Base-by-base conservation (phyloP, 2,113 vertebrate genomes). In the Pangasianodon gigas region DNA sequence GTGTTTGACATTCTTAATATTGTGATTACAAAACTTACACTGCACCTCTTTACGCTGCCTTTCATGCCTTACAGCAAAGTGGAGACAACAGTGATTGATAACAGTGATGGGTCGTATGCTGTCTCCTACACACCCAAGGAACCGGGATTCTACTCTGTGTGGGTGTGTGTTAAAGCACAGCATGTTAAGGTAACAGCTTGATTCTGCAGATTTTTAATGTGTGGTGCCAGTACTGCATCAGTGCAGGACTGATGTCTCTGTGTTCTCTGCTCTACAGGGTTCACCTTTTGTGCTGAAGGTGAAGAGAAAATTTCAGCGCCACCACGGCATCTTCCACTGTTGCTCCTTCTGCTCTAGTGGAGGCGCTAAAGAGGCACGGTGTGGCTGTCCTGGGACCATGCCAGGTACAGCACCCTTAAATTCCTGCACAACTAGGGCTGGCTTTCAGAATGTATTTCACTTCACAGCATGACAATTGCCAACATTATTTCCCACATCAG, bases 301-400 rank as follows among this genome's bases (percentile, higher is more conserved):
- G 93, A 96, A 91, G 92, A 97, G 87, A 58, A 97, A 95, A 94
- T 91, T 95, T 82, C 94, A 93, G 4, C 92, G 91, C 24, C 98
- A 99, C 93, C 67, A 24, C 0, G 98, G 98, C 0, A 93, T 96
- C 4, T 99, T 98, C 90, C 98, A 99, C 94, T 98, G 98, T 95
- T 99, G 98, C 93, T 96, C 97, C 0, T 98, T 99, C 96, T 99
- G 98, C 93, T 99, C 98, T 85, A 98, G 98, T 0, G 96, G 97
- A 67, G 98, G 98, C 5, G 95, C 97, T 93, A 99, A 98, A 89
- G 95, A 96, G 0, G 96, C 96, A 54, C 96, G 94, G 84, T 99
- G 98, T 84, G 97, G 96, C 84, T 99, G 98, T 85, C 93, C 97
- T 0, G 97, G 98, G 11, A 97, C 97, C 87, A 98, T 99, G 97